Evolutionary conservation across 2,888 invertebrate species (phyloP), one percentile per base, ranked within the genome.

Genomic region (Latrodectus hesperus): DNA sequence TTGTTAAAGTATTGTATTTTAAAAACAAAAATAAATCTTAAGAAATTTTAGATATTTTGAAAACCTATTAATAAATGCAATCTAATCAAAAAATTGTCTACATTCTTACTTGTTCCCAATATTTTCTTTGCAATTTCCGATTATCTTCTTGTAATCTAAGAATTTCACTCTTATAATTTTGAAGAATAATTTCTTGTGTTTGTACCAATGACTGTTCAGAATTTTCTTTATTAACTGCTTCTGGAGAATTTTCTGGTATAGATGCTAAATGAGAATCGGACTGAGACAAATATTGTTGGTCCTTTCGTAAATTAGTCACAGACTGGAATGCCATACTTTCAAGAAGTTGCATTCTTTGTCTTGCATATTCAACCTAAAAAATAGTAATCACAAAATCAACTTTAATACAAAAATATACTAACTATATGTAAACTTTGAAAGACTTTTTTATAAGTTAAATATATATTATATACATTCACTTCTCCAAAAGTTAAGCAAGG

Each of bases 81-180:
- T 22, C 0, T 12, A 11, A 26, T 22, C 9, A 22, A 68, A 68
- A 26, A 22, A 68, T 22, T 68, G n/a, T 17, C 17, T 17, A 22
- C 5, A 73, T 26, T 0, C 72, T 88, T 74, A 89, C 86, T 67
- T 90, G 89, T 60, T 90, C 89, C 90, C 90, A 90, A 68, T 90
- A 90, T 53, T 87, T 89, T 53, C 87, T 72, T 26, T 90, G 90
- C 64, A 90, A 64, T 70, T 88, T 82, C 11, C 88, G 76, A 74
- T 87, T 80, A 65, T 90, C 90, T 55, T 89, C 89, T 75, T 89
- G 89, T n/a, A 90, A 73, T 16, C 87, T 68, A 65, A 88, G 60
- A 26, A 90, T 67, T 84, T 90, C 90, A 22, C 52, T 74, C 16
- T 84, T 80, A 67, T 87, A 89, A 71, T 76, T 84, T 53, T 87